Base-by-base conservation (phyloP, 1,140 invertebrate genomes). In the Sarcophaga bullata region DNA sequence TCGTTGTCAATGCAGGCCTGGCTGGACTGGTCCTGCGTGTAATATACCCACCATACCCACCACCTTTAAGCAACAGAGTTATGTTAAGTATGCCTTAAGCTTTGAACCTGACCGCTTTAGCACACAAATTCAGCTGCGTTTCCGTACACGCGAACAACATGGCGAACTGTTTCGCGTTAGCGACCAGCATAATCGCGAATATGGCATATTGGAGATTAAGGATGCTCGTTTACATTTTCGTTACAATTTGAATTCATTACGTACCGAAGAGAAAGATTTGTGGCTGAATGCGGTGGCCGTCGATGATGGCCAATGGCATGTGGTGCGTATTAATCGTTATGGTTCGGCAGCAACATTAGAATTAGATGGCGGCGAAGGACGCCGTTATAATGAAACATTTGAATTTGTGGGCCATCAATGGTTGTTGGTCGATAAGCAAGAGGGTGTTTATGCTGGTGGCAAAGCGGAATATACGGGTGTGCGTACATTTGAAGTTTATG, bases 301-400 rank as follows among this genome's bases (percentile, higher is more conserved):
- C 1, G 96, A 98, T 87, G 97, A 99, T 91, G 98, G 98, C 11
- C 97, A 98, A 86, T 99, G 98, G 98, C 98, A 99, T 89, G 96
- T 96, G 9, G 97, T 97, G 0, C 93, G 95, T 84, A 95, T 96
- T 0, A 95, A 94, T 86, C 93, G 98, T 82, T 97, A 97, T 85
- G 98, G 98, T 52, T 97, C 96, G 52, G 96, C 97, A 8, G 97
- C 98, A n/a, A 97, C 95, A 11, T 90, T 99, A 72, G 96, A 97
- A 88, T 91, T 99, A 68, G 98, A 99, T 90, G 97, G 97, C 13
- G 98, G 98, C 4, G 98, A 99, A 92, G 98, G 98, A 0, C 91
- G 97, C 84, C 92, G 97, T 83, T 99, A 97, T 91, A 99, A 98
- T 88, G 97, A 98, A 90, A 97, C 97, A 0, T 97, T 97, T 87